Conservation (phyloP, 23 tunicate species). For the Corella eumyota region DNA sequence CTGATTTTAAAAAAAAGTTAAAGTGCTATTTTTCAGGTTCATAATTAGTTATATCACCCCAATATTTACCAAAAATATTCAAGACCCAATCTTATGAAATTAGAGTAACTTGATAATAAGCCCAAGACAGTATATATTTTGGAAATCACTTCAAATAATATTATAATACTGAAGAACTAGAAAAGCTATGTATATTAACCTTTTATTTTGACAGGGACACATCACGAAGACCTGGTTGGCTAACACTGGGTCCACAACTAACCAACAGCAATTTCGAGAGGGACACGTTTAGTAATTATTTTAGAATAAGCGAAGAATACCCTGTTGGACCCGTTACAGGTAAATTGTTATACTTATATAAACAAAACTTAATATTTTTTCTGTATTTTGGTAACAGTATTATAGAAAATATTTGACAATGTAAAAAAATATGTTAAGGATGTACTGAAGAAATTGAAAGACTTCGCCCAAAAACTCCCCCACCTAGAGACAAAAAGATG, state of each 20-base stretch:
- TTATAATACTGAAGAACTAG: no score
- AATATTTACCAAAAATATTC: no score
- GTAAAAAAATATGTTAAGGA: slow-evolving; percentile 15
- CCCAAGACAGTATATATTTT: no score
- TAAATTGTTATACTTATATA: slow-evolving; percentile 4
- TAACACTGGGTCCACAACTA: slow-evolving; percentile 81
- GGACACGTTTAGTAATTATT: slow-evolving; percentile 51
- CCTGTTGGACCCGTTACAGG: slow-evolving; percentile 36
- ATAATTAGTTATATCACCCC: no score
- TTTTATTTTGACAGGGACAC: slow-evolving; percentile 51
- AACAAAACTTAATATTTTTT: not conserved
- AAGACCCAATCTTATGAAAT: no score
- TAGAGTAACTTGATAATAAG: no score
- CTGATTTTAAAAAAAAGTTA: no score
- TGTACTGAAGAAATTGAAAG: slow-evolving; percentile 96
- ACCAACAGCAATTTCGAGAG: slow-evolving; percentile 83
- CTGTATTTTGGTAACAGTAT: not conserved
- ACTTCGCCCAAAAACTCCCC: slow-evolving; percentile 94
- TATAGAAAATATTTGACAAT: not conserved
- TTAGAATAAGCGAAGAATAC: slow-evolving; percentile 48
- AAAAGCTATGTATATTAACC: no score
- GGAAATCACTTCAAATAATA: no score
- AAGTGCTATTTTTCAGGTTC: no score
- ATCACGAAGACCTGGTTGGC: slow-evolving; percentile 94
- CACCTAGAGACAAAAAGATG: slow-evolving; percentile 66